phyloP scores from a whole-genome alignment of 2,113 vertebrate genomes.

The Phalacrocorax aristotelis region DNA sequence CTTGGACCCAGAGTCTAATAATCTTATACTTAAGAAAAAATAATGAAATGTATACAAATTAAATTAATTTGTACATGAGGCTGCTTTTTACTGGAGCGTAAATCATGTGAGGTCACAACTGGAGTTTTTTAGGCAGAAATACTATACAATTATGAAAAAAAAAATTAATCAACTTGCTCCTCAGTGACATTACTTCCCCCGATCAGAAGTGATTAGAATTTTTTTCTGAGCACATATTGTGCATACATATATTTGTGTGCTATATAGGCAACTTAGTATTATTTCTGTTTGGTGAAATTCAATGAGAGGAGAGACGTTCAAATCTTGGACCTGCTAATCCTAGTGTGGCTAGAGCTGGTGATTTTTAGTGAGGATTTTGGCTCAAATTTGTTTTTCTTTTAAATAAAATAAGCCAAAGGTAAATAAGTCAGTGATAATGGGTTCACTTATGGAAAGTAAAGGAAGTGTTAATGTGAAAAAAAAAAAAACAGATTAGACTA shows the following conservation, averaged over 20 bases:
- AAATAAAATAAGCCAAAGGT: not conserved
- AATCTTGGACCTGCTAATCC: not conserved
- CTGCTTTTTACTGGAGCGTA: not conserved
- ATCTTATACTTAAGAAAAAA: not conserved
- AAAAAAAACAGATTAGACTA: not conserved
- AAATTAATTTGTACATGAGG: not conserved
- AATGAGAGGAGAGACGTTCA: not conserved
- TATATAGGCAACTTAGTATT: not conserved
- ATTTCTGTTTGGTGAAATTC: not conserved
- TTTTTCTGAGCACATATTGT: not conserved
- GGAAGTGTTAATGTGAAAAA: not conserved
- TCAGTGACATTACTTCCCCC: not conserved
- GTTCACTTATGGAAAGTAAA: not conserved
- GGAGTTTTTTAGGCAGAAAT: not conserved
- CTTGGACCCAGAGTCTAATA: not conserved
- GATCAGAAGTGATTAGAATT: not conserved
- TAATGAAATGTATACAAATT: not conserved
- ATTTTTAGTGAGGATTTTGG: not conserved
- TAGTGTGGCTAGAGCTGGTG: not conserved
- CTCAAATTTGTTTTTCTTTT: not conserved
- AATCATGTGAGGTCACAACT: not conserved
- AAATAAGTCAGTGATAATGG: not conserved
- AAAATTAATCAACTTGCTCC: not conserved
- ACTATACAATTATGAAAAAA: not conserved
- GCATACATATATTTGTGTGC: fast-evolving